These are phyloP conservation scores for Oxycera nigricornis DNA, from an alignment of 2,888 invertebrate genomes.

Conservation along the genomic window DNA sequence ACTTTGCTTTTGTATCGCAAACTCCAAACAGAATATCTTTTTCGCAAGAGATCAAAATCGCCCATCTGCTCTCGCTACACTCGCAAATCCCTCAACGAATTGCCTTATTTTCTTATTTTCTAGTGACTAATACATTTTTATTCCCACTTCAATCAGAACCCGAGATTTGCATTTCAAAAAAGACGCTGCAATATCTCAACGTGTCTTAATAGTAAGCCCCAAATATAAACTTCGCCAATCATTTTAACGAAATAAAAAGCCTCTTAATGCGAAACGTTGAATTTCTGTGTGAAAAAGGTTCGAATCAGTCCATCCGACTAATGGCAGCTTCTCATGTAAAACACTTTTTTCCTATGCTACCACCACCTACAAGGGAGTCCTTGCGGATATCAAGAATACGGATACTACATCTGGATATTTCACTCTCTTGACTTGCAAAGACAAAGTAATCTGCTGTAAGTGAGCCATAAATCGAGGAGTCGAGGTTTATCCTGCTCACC, in stretches of 20 bases:
- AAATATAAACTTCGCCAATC: constrained; percentile 34
- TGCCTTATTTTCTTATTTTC: not conserved
- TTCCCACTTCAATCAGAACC: not conserved
- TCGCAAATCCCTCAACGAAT: too few relatives aligned
- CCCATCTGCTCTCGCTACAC: too few relatives aligned
- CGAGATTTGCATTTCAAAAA: not conserved
- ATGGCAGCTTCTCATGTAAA: constrained; percentile 16
- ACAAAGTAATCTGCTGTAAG: constrained; percentile 38
- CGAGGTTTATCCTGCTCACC: constrained; percentile 36
- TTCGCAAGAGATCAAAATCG: too few relatives aligned
- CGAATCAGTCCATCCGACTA: constrained; percentile 5
- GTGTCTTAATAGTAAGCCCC: constrained; percentile 16
- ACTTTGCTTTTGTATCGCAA: too few relatives aligned
- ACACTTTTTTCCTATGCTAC: constrained; percentile 9
- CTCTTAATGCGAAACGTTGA: constrained; percentile 28
- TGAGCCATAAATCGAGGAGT: constrained; percentile 38
- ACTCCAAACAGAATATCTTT: too few relatives aligned
- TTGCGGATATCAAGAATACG: not conserved
- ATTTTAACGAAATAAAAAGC: constrained; percentile 36
- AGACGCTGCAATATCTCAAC: constrained; percentile 11
- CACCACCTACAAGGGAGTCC: not conserved
- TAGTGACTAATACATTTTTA: not conserved
- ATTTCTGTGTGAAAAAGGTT: constrained; percentile 26
- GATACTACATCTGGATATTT: constrained; percentile 3
- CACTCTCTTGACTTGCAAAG: constrained; percentile 36